Evolutionary conservation across 1,140 invertebrate genomes (phyloP), one percentile per base, ranked within the genome.

Genomic region (Rhagoletis zephyria): DNA sequence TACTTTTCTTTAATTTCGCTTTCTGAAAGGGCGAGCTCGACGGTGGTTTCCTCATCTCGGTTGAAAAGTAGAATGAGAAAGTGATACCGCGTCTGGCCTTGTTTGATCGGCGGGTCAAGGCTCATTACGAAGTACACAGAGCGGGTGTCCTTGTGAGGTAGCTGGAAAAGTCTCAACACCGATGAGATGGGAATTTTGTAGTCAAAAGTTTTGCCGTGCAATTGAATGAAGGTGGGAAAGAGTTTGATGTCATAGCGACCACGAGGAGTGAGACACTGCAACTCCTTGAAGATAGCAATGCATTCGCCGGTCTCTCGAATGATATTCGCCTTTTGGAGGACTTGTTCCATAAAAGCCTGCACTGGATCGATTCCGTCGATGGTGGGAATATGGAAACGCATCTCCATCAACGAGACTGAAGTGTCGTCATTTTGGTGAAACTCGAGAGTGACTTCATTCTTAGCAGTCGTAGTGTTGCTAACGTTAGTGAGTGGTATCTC

Each of bases 241-340:
- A 99, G 96, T 94, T 99, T 99, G 93, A 99, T 98, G 93, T 99
- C 99, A 93, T 99, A 99, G 88, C 99, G 98, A 95, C 99, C 99
- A 94, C 98, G 97, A 88, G 99, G 99, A 74, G 99, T 99, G 67
- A 99, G 96, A 94, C 98, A 99, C 89, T 99, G 98, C 88, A 99
- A 96, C 94, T 99, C 98, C 88, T 96, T 95, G 93, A 99, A 99
- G 89, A 98, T 98, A 86, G 97, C 98, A 93, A 99, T 98, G 5
- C 98, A 98, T 94, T 99, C 98, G 48, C 98, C 99, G 85, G 97
- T n/a, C n/a, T n/a, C n/a, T n/a, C 98, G 1, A 99, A 98, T 89
- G 97, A 98, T 89, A 99, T 99, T 88, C 99, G 98, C 88, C n/a
- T n/a, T n/a, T n/a, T n/a, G n/a, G 97, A 98, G 9, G 99, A 99